Conservation (phyloP, 2,113 vertebrate genomes). For the Corythoichthys intestinalis region DNA sequence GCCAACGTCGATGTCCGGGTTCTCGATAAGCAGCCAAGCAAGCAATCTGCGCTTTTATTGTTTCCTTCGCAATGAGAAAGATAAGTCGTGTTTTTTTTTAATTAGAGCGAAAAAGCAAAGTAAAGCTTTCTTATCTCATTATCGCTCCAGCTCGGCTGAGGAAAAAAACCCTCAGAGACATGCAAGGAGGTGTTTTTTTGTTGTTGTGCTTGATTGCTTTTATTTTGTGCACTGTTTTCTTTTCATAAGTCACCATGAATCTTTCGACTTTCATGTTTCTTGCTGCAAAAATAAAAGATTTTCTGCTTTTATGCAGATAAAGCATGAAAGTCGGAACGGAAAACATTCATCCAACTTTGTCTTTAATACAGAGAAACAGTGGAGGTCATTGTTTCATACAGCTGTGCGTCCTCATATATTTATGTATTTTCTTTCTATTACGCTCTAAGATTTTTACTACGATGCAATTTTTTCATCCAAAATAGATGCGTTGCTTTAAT, state of each 20-base stretch:
- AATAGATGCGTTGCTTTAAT: no score
- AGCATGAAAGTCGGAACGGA: neutral
- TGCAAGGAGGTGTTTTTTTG: slow-evolving; percentile 35
- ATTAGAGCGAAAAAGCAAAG: slow-evolving; percentile 61
- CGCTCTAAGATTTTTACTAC: no score
- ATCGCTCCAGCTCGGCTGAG: slow-evolving; percentile 46
- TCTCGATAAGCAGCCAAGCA: slow-evolving; percentile 41
- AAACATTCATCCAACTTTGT: neutral
- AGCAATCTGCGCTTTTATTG: slow-evolving; percentile 49
- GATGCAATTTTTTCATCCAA: no score
- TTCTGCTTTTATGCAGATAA: neutral
- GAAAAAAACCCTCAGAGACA: slow-evolving; percentile 34
- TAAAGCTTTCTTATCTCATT: slow-evolving; percentile 62
- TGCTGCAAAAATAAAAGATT: neutral
- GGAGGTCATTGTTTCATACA: neutral
- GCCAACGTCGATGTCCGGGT: slow-evolving; percentile 37
- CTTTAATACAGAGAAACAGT: neutral
- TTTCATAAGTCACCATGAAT: slow-evolving; percentile 10
- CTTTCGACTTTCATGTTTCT: neutral
- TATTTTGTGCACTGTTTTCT: slow-evolving; percentile 34
- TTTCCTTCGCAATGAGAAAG: slow-evolving; percentile 56
- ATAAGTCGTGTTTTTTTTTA: slow-evolving; percentile 59
- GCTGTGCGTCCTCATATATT: neutral
- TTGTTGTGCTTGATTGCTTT: slow-evolving; percentile 23
- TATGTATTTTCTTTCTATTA: no score